phyloP scores from a whole-genome alignment of 92 coral and sea anemone genomes.

The Epizoanthus ramosus region DNA sequence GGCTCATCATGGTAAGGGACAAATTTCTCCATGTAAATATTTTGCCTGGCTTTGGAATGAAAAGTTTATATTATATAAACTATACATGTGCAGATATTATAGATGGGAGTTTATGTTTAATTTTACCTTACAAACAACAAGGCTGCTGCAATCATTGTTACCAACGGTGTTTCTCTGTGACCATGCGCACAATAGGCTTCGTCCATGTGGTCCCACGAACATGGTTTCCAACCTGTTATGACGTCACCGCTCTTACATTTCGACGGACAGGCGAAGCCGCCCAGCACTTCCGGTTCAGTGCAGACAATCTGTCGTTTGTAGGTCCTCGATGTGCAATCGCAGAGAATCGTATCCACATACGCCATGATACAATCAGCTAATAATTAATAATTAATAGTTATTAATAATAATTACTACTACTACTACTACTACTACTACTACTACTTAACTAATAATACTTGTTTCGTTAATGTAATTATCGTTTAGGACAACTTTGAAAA shows the following conservation, averaged over 20 bases:
- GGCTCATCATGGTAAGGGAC: no score
- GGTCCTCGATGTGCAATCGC: slow-evolving; percentile 56
- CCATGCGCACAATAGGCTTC: slow-evolving; percentile 49
- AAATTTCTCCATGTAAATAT: no score
- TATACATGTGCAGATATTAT: no score
- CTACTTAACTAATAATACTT: no score
- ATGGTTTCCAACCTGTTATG: slow-evolving; percentile 49
- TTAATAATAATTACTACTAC: no score
- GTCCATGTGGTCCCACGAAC: slow-evolving; percentile 73
- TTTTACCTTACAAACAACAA: neutral
- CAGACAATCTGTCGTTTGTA: slow-evolving; percentile 64
- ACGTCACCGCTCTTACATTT: slow-evolving; percentile 55
- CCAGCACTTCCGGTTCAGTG: slow-evolving; percentile 61
- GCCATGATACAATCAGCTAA: slow-evolving; percentile 63
- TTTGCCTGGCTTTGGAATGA: no score
- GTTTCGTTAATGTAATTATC: no score
- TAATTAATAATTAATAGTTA: neutral
- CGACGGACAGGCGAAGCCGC: slow-evolving; percentile 63
- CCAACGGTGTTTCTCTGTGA: slow-evolving; percentile 4
- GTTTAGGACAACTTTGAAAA: no score
- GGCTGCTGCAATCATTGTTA: slow-evolving; percentile 8
- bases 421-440: no score
- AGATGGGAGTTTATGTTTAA: neutral
- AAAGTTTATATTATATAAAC: no score
- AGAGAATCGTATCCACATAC: slow-evolving; percentile 50